Percentiles rank a stretch among this genome's conserved stretches.
Conservation (phyloP, 2,888 invertebrate species). For the Onchidella celtica region DNA sequence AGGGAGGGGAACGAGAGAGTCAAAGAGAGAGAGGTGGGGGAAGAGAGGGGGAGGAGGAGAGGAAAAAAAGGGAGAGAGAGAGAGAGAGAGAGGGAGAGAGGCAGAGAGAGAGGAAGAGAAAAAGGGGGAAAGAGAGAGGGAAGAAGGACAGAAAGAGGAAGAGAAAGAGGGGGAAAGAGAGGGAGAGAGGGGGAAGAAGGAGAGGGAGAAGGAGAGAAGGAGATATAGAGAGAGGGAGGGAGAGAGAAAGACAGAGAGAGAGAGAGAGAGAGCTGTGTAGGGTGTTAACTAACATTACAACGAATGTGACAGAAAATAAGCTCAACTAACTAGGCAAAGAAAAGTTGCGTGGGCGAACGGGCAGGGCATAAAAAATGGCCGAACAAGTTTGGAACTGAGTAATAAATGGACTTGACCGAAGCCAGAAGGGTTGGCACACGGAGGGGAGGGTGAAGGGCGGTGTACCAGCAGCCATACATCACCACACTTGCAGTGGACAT, state of each 20-base stretch:
- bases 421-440: too few species aligned
- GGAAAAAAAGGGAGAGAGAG: constrained; percentile 16
- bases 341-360: too few species aligned
- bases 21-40: neutral
- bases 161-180: neutral
- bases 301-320: too few species aligned
- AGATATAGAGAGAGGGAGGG: neutral
- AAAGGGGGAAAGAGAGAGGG: neutral
- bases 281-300: too few species aligned
- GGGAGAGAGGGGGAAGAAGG: neutral
- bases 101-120: neutral
- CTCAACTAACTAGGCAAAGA: too few species aligned
- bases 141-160: neutral
- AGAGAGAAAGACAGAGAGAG: neutral
- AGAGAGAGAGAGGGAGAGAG: neutral
- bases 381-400: too few species aligned
- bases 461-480: too few species aligned
- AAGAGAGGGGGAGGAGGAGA: neutral
- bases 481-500: too few species aligned
- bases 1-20: neutral
- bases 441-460: too few species aligned
- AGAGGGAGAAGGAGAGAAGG: neutral
- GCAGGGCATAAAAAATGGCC: too few species aligned
- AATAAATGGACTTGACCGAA: too few species aligned
- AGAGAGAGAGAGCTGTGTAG: neutral